Conservation (phyloP, 1,140 invertebrate genomes). For the Apis laboriosa region DNA sequence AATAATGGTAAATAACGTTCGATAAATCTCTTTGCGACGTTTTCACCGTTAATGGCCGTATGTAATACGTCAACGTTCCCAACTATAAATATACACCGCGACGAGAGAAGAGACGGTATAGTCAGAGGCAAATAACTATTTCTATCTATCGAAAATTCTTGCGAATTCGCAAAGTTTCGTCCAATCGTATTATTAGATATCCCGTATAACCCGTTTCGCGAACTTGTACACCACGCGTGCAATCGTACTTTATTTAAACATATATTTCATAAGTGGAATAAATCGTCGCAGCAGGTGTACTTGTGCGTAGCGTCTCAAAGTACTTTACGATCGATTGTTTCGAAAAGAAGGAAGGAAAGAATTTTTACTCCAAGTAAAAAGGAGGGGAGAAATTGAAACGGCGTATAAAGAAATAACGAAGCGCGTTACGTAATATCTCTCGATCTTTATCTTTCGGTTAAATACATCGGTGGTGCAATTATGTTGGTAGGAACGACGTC, state of each 20-base stretch:
- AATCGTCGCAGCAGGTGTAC: no score
- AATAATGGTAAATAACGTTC: constrained; percentile 34
- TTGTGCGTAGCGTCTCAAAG: no score
- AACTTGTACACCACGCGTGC: no score
- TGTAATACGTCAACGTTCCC: constrained; percentile 25
- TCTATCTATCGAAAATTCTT: no score
- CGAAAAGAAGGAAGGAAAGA: not conserved
- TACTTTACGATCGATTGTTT: not conserved
- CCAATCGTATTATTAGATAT: no score
- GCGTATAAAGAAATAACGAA: not conserved
- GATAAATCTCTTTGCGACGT: constrained; percentile 30
- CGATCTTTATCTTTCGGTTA: constrained; percentile 17
- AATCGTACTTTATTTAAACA: no score
- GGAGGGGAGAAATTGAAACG: not conserved
- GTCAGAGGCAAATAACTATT: no score
- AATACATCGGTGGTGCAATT: constrained; percentile 10
- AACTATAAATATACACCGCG: constrained; percentile 3
- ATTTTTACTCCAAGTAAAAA: no score
- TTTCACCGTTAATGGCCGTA: constrained; percentile 28
- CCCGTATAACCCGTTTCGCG: no score
- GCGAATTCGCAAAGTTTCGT: no score
- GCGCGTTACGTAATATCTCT: not conserved
- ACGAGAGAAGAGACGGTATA: not conserved
- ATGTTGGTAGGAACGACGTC: not conserved
- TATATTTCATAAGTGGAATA: no score